These are phyloP conservation scores for Epinotia brunnichana DNA, from an alignment of 2,888 invertebrate species.

Conservation along the genomic window DNA sequence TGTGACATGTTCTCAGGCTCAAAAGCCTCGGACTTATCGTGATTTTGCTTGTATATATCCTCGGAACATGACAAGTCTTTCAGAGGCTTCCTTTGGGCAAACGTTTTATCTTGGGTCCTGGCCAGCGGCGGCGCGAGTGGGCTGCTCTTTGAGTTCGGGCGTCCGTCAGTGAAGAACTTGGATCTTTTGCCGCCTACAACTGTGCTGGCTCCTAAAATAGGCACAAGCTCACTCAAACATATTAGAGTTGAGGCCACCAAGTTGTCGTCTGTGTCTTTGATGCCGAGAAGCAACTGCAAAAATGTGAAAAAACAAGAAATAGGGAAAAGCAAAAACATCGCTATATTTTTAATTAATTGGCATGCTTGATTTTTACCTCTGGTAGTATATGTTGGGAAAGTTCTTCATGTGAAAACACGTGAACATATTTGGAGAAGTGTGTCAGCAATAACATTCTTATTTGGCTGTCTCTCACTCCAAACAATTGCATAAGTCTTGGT, in stretches of 20 bases:
- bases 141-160: constrained; percentile 85
- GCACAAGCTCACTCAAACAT: constrained; percentile 92
- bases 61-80: constrained; percentile 70
- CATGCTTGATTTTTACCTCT: constrained; percentile 81
- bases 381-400: constrained; percentile 91
- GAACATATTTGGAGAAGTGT: constrained; percentile 90
- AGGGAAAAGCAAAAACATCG: too few species aligned
- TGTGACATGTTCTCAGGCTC: constrained; percentile 60
- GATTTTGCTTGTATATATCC: constrained; percentile 58
- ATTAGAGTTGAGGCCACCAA: constrained; percentile 92
- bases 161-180: constrained; percentile 93
- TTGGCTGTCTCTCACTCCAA: constrained; percentile 93
- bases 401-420: constrained; percentile 89
- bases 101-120: constrained; percentile 52
- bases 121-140: constrained; percentile 46
- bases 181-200: constrained; percentile 93
- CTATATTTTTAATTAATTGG: background rate
- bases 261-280: constrained; percentile 93
- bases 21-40: constrained; percentile 58
- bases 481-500: constrained; percentile 90
- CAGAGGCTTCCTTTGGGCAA: constrained; percentile 60
- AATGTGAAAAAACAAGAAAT: background rate
- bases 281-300: constrained; percentile 90
- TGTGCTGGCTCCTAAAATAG: constrained; percentile 91
- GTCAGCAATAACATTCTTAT: constrained; percentile 89